phyloP scores from a whole-genome alignment of 2,113 vertebrate genomes.

The Hydrolagus affinis region DNA sequence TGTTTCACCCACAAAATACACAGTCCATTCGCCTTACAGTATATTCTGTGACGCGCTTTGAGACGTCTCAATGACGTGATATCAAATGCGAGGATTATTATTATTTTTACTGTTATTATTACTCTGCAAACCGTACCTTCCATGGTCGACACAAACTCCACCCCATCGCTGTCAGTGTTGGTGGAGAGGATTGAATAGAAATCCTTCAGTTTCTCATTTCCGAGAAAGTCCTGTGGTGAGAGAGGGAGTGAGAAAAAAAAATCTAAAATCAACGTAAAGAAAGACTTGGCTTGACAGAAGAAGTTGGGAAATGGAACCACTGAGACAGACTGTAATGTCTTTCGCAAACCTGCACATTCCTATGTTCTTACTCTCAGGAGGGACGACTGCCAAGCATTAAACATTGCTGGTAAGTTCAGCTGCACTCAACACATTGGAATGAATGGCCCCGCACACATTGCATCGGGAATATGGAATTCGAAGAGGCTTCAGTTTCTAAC shows the following conservation, averaged over 20 bases:
- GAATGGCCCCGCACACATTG: neutral
- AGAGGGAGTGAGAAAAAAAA: neutral
- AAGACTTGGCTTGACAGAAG: too few relatives aligned
- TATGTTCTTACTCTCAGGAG: too few relatives aligned
- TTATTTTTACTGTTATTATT: neutral
- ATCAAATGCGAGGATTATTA: neutral
- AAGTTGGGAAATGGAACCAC: neutral
- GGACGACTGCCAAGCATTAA: too few relatives aligned
- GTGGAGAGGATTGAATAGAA: constrained; percentile 63
- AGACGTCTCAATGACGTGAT: too few relatives aligned
- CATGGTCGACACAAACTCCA: constrained; percentile 60
- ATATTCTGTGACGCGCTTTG: too few relatives aligned
- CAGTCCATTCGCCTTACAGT: too few relatives aligned
- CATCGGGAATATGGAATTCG: too few relatives aligned
- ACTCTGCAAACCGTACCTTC: constrained; percentile 52
- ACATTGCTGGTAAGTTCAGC: too few relatives aligned
- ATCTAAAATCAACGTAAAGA: constrained; percentile 1
- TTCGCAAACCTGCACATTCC: neutral
- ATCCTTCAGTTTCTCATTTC: constrained; percentile 46
- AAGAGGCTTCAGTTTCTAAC: too few relatives aligned
- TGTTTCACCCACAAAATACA: too few relatives aligned
- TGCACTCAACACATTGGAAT: too few relatives aligned
- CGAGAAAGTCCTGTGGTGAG: constrained; percentile 32
- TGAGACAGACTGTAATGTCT: neutral
- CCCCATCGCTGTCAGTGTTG: constrained; percentile 52